These are phyloP conservation scores for Capromys pilorides DNA, from an alignment of 2,797 vertebrate species.

Conservation along the genomic window DNA sequence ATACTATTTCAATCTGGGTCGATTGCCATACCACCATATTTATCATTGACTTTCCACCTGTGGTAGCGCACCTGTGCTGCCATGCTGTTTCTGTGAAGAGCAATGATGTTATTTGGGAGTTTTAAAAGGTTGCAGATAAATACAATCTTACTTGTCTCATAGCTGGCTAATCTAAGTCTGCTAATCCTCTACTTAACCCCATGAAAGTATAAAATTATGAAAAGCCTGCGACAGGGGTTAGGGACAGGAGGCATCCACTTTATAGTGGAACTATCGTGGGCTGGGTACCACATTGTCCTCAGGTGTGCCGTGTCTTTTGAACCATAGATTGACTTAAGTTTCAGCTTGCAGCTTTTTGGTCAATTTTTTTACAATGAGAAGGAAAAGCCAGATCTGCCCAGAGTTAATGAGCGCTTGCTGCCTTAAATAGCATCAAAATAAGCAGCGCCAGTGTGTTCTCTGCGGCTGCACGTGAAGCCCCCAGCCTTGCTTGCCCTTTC, in stretches of 20 bases:
- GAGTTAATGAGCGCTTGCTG: slow-evolving; percentile 59
- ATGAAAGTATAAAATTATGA: not conserved
- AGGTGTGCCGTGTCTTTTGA: not conserved
- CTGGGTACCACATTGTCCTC: not conserved
- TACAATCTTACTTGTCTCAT: not conserved
- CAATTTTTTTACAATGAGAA: not conserved
- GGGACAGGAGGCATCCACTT: accelerated
- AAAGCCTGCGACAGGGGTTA: not conserved
- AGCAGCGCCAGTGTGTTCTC: not conserved
- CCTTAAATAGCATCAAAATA: slow-evolving; percentile 18
- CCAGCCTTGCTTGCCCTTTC: slow-evolving; percentile 57
- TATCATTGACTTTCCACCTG: not conserved
- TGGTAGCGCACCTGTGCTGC: not conserved
- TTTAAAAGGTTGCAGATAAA: not conserved
- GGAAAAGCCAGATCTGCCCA: slow-evolving; percentile 48
- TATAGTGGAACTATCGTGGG: not conserved
- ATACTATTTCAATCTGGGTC: not conserved
- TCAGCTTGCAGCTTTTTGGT: slow-evolving; percentile 17
- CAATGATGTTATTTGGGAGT: not conserved
- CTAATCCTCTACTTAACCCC: slow-evolving; percentile 1
- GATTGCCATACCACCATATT: slow-evolving; percentile 23
- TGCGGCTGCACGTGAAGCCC: not conserved
- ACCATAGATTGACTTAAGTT: not conserved
- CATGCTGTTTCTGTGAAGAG: not conserved
- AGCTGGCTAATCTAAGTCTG: not conserved